Evolutionary conservation across 1,140 invertebrate genomes (phyloP).

Genomic region (Teleogryllus occipitalis): DNA sequence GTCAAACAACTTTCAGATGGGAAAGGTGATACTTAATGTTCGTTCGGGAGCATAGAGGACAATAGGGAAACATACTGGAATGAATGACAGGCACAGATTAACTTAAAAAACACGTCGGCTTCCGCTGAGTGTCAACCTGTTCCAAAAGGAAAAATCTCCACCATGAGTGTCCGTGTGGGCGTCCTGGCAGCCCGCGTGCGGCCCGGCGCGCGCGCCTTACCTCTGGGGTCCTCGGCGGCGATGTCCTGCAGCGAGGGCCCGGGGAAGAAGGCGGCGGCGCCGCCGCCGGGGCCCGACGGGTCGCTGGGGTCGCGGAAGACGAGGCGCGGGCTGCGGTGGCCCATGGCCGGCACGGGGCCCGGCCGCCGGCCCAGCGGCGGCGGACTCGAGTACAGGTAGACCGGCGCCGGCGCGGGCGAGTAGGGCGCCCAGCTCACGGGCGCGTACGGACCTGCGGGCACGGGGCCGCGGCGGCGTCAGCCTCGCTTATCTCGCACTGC

Average conservation of each 20-base stretch:
- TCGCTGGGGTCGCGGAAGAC: constrained; percentile 40
- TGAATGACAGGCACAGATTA: no score
- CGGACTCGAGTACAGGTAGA: not conserved
- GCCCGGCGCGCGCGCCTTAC: constrained; percentile 26
- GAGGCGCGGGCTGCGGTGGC: constrained; percentile 41
- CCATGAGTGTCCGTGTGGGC: no score
- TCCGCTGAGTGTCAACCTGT: no score
- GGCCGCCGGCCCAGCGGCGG: not conserved
- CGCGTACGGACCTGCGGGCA: not conserved
- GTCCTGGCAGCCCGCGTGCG: no score
- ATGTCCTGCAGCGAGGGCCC: constrained; percentile 16
- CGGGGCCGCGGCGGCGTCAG: no score
- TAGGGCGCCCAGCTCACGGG: not conserved
- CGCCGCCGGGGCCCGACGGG: constrained; percentile 28
- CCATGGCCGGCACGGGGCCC: constrained; percentile 35
- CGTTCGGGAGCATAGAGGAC: no score
- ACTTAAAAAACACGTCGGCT: no score
- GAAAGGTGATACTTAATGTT: no score
- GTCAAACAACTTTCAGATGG: no score
- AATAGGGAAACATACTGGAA: no score
- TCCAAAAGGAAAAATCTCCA: no score
- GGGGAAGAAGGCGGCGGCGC: constrained; percentile 34
- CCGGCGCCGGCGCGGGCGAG: not conserved
- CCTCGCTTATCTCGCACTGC: no score
- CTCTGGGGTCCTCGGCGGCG: constrained; percentile 37